Evolutionary conservation across 1,140 invertebrate genomes (phyloP), one percentile per base, ranked within the genome.

Genomic region (Aphidius gifuensis): DNA sequence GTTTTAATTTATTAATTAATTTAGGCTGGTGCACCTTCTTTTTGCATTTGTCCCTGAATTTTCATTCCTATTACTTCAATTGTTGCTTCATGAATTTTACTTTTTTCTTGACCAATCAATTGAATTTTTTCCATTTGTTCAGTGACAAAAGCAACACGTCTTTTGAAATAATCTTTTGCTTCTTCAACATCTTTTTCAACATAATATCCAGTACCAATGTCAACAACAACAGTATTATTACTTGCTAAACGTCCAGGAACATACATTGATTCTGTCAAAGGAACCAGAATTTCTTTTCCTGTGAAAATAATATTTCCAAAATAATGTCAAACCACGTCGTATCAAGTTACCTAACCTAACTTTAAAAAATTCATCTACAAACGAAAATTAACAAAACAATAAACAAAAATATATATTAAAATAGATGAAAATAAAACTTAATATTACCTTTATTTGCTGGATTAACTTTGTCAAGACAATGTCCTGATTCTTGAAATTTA

Each of bases 121-220:
- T 96, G 93, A 66, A 97, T 90, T 82, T 95, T 94, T 76, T 97
- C 93, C 83, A 97, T 96, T 83, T 97, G 92, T 76, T 94, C 90
- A 3, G 91, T 92, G 1, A 97, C 87, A 85, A 92, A 97, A 64
- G 90, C 86, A 0, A 94, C 88, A 85, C 94, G 94, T 62, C 94
- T 85, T 79, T 92, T 91, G 74, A 97, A 97, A 73, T 97, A 97
- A 71, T 96, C 90, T 76, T 93, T 92, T 0, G 92, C 92, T 65
- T 88, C 87, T 39, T 85, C 84, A 62, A 93, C 83, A 73, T 88
- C 86, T 87, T 95, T 93, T 78, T 96, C 89, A n/a, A 92, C 90
- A 82, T 91, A 97, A 78, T 97, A 98, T 67, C 94, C 93, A 61
- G 95, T 97, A 51, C 96, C 96, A 76, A 98, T 90, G 78, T 97